A percentile compares a stretch with the other conserved stretches of the same genome.
These are phyloP conservation scores for Catajapyx aquilonaris DNA, from an alignment of 1,140 invertebrate genomes.

Conservation along the genomic window DNA sequence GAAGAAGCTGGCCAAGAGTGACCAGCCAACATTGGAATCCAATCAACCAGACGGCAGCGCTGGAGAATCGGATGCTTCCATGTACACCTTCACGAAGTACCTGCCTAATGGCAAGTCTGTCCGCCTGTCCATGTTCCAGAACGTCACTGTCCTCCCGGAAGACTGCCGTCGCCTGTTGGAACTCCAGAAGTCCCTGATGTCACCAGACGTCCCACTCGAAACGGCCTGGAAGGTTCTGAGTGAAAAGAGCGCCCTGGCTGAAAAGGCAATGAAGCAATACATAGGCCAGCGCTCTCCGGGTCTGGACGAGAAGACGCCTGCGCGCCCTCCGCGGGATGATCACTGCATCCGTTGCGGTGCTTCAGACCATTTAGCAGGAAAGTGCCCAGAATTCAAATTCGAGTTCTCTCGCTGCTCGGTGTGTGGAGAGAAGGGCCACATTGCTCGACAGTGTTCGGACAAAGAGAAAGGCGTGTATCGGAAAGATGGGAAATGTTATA, in stretches of 20 bases:
- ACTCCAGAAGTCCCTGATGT: slow-evolving; percentile 35
- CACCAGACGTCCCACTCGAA: slow-evolving; percentile 36
- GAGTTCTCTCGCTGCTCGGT: slow-evolving; percentile 66
- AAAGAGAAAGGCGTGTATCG: slow-evolving; percentile 72
- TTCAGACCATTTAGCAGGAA: no score
- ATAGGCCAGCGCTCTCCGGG: slow-evolving; percentile 40
- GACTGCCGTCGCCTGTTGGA: slow-evolving; percentile 40
- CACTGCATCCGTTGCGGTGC: slow-evolving; percentile 56
- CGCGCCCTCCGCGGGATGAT: slow-evolving; percentile 71
- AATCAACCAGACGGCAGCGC: no score
- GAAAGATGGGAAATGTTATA: slow-evolving; percentile 56
- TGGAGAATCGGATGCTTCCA: no score
- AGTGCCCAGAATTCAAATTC: slow-evolving; percentile 44
- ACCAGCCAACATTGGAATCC: no score
- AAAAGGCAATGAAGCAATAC: slow-evolving; percentile 42
- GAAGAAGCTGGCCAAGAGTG: no score
- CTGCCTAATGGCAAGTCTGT: slow-evolving; percentile 38
- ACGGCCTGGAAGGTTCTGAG: slow-evolving; percentile 33
- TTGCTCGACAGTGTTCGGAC: slow-evolving; percentile 62
- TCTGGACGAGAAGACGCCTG: slow-evolving; percentile 23
- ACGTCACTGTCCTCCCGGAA: slow-evolving; percentile 43
- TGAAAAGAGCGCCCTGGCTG: slow-evolving; percentile 41
- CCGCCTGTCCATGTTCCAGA: slow-evolving; percentile 37
- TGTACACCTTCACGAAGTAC: slow-evolving; percentile 24
- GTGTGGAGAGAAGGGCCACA: slow-evolving; percentile 59